These are phyloP conservation scores for Danionella dracula DNA, from an alignment of 2,797 vertebrate species.

Conservation along the genomic window DNA sequence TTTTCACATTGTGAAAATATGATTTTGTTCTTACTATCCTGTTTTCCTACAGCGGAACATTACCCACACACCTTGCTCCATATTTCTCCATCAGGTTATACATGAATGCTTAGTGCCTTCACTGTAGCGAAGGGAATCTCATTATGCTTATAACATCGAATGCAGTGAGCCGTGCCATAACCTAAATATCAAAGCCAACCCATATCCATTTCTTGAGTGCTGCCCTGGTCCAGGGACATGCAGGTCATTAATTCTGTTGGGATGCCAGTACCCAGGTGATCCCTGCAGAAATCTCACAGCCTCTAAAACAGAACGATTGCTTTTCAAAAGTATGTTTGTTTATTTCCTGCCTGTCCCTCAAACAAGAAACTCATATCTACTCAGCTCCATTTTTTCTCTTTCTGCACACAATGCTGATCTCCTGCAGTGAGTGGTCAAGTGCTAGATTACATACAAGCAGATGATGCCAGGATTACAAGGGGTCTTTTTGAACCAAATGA, in stretches of 20 bases:
- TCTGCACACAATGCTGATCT: conserved; percentile 12
- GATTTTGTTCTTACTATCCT: too few relatives aligned
- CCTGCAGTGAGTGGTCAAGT: not conserved
- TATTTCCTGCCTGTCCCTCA: conserved; percentile 28
- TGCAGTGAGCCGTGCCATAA: conserved; percentile 24
- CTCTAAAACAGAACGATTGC: conserved; percentile 13
- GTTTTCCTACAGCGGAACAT: not conserved
- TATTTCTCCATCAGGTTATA: conserved; percentile 15
- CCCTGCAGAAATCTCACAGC: not conserved
- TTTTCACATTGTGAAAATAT: too few relatives aligned
- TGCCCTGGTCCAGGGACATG: not conserved
- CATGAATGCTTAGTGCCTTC: conserved; percentile 16
- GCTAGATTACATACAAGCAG: conserved; percentile 23
- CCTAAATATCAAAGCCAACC: conserved; percentile 27
- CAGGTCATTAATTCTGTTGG: conserved; percentile 19
- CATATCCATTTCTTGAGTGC: conserved; percentile 21
- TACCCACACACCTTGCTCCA: conserved; percentile 1
- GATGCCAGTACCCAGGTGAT: conserved; percentile 10
- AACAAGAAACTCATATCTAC: conserved; percentile 35
- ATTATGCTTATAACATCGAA: conserved; percentile 18
- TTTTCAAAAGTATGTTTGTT: conserved; percentile 25
- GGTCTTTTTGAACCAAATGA: not conserved
- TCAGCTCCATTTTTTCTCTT: conserved; percentile 3
- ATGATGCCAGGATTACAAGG: conserved; percentile 26
- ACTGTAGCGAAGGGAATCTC: conserved; percentile 7